These are phyloP conservation scores for Plebejus anna DNA, from an alignment of 2,888 invertebrate species.

Conservation along the genomic window DNA sequence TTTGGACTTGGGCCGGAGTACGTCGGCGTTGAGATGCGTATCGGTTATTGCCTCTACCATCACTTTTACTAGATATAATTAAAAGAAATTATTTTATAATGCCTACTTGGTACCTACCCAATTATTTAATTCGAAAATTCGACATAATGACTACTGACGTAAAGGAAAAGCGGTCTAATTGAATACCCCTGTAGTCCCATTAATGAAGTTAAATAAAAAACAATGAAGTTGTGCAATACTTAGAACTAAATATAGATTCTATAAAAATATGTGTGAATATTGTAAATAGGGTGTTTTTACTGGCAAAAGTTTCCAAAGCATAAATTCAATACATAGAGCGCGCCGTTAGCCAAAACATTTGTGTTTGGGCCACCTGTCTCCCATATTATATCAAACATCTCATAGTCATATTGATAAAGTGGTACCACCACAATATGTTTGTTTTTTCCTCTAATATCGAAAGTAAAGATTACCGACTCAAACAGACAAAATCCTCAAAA, in stretches of 20 bases:
- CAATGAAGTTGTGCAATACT: no score
- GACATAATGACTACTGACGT: background rate
- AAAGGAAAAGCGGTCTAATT: background rate
- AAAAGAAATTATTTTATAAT: background rate
- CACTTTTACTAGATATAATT: conserved; percentile 16
- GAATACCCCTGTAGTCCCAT: no score
- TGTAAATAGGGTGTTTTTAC: no score
- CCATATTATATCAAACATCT: no score
- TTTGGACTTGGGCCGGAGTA: background rate
- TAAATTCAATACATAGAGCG: no score
- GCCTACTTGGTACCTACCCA: background rate
- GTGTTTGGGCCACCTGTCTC: no score
- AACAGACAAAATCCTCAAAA: background rate
- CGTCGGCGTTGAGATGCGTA: conserved; percentile 17
- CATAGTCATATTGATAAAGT: no score
- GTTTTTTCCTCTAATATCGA: background rate
- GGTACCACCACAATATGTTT: background rate
- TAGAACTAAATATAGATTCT: no score
- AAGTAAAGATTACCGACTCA: background rate
- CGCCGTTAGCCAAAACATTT: no score
- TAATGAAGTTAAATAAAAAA: no score
- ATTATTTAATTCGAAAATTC: background rate
- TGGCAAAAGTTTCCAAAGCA: no score
- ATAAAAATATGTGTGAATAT: no score
- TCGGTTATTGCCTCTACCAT: conserved; percentile 14